phyloP scores from a whole-genome alignment of 2,113 vertebrate species.

The Elaphurus davidianus region DNA sequence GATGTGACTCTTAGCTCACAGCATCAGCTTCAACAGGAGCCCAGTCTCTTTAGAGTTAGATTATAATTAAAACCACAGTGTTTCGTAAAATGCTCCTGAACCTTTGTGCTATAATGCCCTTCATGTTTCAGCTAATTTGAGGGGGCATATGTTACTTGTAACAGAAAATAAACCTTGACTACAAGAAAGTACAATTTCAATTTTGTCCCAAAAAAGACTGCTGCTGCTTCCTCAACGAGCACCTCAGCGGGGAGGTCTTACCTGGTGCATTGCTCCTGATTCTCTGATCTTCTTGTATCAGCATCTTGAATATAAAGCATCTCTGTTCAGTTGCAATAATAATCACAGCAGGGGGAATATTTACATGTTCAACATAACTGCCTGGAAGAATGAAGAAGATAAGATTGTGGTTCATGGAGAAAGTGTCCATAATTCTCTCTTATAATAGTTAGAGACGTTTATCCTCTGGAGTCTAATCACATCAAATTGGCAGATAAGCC shows the following conservation, averaged over 20 bases:
- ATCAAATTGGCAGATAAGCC: slow-evolving; percentile 51
- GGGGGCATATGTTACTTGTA: neutral
- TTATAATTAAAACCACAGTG: neutral
- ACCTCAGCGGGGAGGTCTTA: neutral
- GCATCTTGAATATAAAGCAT: neutral
- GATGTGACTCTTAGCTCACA: neutral
- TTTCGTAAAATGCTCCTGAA: neutral
- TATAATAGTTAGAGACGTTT: slow-evolving; percentile 25
- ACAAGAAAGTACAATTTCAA: neutral
- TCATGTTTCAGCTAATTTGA: neutral
- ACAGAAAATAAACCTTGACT: neutral
- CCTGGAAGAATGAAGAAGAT: slow-evolving; percentile 2
- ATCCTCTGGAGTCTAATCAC: slow-evolving; percentile 1
- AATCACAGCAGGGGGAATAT: slow-evolving; percentile 33
- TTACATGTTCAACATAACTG: slow-evolving; percentile 15
- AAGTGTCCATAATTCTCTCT: neutral
- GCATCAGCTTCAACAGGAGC: neutral
- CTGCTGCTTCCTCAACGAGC: neutral
- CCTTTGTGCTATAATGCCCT: neutral
- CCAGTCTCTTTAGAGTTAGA: neutral
- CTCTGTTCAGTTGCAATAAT: neutral
- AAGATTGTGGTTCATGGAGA: neutral
- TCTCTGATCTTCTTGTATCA: neutral
- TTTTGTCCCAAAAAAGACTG: neutral
- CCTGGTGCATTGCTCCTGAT: neutral